Evolutionary conservation across 1,140 invertebrate species (phyloP).

Genomic region (Euglossa dilemma): DNA sequence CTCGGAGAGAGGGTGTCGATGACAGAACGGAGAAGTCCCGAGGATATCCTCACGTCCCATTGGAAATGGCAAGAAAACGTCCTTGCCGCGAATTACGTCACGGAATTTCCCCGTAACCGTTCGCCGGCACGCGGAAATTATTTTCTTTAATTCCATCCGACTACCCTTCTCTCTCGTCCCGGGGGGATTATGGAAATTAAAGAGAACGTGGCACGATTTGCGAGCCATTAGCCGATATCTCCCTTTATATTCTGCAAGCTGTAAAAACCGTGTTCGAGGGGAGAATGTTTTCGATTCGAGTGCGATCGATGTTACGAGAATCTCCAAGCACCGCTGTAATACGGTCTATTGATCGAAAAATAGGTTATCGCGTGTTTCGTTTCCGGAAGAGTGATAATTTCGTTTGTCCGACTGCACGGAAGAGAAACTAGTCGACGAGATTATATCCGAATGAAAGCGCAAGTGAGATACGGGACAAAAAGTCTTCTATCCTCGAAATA

Average conservation of each 20-base stretch:
- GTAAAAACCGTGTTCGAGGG: neutral
- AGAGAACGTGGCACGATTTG: neutral
- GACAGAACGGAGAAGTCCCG: neutral
- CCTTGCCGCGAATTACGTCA: neutral
- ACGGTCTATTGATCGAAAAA: too few relatives aligned
- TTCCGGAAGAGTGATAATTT: too few relatives aligned
- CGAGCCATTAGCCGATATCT: slow-evolving; percentile 17
- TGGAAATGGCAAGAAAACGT: neutral
- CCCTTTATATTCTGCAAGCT: neutral
- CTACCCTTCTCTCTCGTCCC: too few relatives aligned
- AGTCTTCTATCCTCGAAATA: too few relatives aligned
- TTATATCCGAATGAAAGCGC: too few relatives aligned
- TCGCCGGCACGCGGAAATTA: neutral
- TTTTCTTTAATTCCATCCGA: slow-evolving; percentile 5
- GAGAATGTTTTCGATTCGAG: neutral
- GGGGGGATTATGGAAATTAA: slow-evolving; percentile 8
- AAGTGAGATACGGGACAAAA: too few relatives aligned
- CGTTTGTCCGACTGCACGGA: too few relatives aligned
- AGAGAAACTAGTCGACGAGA: too few relatives aligned
- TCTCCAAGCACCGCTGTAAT: neutral
- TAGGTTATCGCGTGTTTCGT: too few relatives aligned
- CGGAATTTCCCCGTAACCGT: neutral
- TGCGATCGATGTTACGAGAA: neutral
- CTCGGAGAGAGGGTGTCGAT: neutral
- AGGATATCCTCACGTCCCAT: neutral